Evolutionary conservation across 2,797 vertebrate species (phyloP).

Genomic region (Ctenochaetus hawaiiensis): DNA sequence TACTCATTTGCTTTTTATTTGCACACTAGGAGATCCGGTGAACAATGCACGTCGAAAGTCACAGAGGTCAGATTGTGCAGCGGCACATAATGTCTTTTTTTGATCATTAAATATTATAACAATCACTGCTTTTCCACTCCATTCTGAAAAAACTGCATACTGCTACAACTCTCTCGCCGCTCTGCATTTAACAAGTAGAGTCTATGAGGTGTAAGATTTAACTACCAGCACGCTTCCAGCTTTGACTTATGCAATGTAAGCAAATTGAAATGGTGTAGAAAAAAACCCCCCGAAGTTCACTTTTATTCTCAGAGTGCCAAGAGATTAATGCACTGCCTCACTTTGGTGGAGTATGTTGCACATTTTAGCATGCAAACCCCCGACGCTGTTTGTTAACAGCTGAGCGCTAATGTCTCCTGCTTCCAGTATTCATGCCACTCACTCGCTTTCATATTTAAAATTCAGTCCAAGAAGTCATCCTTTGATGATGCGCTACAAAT

Average conservation of each 20-base stretch:
- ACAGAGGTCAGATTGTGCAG: slow-evolving; percentile 37
- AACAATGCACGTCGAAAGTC: slow-evolving; percentile 23
- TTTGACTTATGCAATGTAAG: slow-evolving; percentile 67
- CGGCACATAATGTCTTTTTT: slow-evolving; percentile 16
- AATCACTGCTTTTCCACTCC: slow-evolving; percentile 41
- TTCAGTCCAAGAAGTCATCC: slow-evolving; percentile 24
- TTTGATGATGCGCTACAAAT: slow-evolving; percentile 37
- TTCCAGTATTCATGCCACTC: slow-evolving; percentile 25
- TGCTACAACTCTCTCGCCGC: slow-evolving; percentile 50
- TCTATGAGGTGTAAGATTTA: slow-evolving; percentile 72
- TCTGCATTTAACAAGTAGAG: slow-evolving; percentile 65
- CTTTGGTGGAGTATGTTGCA: slow-evolving; percentile 15
- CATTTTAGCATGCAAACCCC: slow-evolving; percentile 8
- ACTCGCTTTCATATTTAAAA: slow-evolving; percentile 37
- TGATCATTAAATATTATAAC: slow-evolving; percentile 54
- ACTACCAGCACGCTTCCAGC: slow-evolving; percentile 58
- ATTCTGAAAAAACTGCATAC: slow-evolving; percentile 56
- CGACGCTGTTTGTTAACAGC: slow-evolving; percentile 11
- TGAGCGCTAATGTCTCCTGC: slow-evolving; percentile 12
- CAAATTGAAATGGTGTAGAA: slow-evolving; percentile 49
- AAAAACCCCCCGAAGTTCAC: slow-evolving; percentile 27
- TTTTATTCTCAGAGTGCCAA: slow-evolving; percentile 23
- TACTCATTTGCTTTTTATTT: slow-evolving; percentile 17
- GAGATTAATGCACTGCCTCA: slow-evolving; percentile 22
- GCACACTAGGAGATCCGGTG: slow-evolving; percentile 1